phyloP scores from a whole-genome alignment of 2,113 vertebrate species.

The Equus quagga region DNA sequence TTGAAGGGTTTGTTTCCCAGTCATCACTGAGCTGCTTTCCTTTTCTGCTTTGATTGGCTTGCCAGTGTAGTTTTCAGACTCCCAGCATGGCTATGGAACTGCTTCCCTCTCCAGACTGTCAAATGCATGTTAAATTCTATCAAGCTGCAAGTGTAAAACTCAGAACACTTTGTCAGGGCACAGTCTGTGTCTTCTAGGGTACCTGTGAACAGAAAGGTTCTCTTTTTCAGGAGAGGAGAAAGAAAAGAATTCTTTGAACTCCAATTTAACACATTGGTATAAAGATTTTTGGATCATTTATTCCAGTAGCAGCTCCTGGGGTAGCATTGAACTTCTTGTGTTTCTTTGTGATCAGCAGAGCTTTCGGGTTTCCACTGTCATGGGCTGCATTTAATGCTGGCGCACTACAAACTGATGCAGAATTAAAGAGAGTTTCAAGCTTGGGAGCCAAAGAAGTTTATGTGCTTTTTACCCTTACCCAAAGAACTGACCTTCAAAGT shows the following conservation, averaged over 20 bases:
- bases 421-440: conserved; percentile 47
- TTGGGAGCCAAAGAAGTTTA: conserved; percentile 22
- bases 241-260: neutral
- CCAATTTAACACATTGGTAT: neutral
- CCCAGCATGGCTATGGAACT: neutral
- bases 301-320: conserved; percentile 12
- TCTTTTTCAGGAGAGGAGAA: conserved; percentile 21
- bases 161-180: neutral
- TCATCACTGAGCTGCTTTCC: neutral
- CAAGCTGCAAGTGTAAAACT: neutral
- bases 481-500: conserved; percentile 31
- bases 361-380: conserved; percentile 28
- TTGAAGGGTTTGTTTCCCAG: neutral
- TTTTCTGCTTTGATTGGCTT: neutral
- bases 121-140: neutral
- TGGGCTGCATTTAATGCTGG: neutral
- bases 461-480: conserved; percentile 20
- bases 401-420: conserved; percentile 44
- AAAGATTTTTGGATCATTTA: neutral
- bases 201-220: neutral
- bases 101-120: neutral
- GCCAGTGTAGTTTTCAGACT: neutral
- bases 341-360: conserved; percentile 19
- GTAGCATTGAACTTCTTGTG: neutral
- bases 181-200: neutral